A percentile compares a stretch with the other conserved stretches of the same genome.
Evolutionary conservation across 2,888 invertebrate genomes (phyloP).

Genomic region (Eugnorisma glareosa): DNA sequence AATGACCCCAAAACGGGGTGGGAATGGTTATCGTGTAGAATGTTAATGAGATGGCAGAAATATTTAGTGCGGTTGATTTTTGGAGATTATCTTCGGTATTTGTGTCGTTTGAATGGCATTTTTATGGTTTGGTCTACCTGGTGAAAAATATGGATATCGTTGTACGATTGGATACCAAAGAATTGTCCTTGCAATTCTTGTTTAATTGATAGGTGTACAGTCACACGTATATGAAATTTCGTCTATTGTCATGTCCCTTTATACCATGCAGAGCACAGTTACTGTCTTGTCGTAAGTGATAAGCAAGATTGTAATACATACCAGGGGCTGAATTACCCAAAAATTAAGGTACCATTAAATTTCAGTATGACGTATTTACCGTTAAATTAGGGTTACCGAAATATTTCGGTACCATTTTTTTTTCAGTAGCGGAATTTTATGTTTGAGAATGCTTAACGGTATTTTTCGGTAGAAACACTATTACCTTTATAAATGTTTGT

Average conservation of each 20-base stretch:
- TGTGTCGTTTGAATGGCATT: background rate
- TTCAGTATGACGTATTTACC: no score
- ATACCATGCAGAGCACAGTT: background rate
- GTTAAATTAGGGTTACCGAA: no score
- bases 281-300: no score
- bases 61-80: conserved; percentile 9
- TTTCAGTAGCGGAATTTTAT: no score
- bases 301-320: background rate
- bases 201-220: background rate
- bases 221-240: conserved; percentile 15
- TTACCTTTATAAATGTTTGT: no score
- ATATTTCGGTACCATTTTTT: no score
- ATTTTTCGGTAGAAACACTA: no score
- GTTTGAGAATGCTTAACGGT: no score
- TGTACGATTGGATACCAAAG: background rate
- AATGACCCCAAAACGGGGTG: conserved; percentile 24
- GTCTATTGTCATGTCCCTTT: background rate
- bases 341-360: no score
- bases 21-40: background rate
- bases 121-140: background rate
- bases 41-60: conserved; percentile 1
- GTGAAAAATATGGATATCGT: background rate
- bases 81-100: no score
- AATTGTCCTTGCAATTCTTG: background rate
- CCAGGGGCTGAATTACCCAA: no score